Evolutionary conservation across 2,888 invertebrate species (phyloP).

Genomic region (Pseudanteris insignis): DNA sequence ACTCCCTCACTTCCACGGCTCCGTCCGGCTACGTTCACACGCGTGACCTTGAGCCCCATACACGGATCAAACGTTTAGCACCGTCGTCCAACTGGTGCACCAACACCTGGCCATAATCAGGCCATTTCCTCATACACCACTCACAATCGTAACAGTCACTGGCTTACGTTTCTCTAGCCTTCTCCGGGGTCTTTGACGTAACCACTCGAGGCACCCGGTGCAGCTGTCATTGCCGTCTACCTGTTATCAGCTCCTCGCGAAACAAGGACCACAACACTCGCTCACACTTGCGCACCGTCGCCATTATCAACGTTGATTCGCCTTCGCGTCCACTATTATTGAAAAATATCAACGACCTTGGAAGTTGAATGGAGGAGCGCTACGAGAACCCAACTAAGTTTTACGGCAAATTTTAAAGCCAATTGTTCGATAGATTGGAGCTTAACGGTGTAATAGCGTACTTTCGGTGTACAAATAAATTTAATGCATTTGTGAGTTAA

Average conservation of each 20-base stretch:
- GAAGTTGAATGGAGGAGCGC: too few species aligned
- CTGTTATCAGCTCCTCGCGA: not conserved
- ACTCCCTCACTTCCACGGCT: conserved; percentile 36
- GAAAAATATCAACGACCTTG: too few species aligned
- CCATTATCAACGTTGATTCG: conserved; percentile 25
- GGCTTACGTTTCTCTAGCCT: conserved; percentile 9
- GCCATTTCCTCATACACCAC: conserved; percentile 19
- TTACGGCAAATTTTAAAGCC: too few species aligned
- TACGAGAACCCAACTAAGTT: too few species aligned
- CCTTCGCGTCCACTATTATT: too few species aligned
- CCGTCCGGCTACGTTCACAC: conserved; percentile 16
- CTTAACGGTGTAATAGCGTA: too few species aligned
- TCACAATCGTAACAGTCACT: conserved; percentile 2
- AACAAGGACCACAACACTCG: conserved; percentile 22
- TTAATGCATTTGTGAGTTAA: too few species aligned
- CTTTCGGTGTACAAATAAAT: too few species aligned
- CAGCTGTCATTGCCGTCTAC: conserved; percentile 18
- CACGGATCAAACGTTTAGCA: not conserved
- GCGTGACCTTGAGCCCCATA: conserved; percentile 14
- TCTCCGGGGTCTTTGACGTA: conserved; percentile 1
- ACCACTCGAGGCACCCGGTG: conserved; percentile 6
- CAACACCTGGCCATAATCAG: conserved; percentile 22
- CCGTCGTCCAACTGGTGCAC: conserved; percentile 1
- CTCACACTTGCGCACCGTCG: conserved; percentile 36
- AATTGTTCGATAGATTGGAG: too few species aligned